Evolutionary conservation across 1,140 invertebrate genomes (phyloP).

Genomic region (Zaprionus vittiger): DNA sequence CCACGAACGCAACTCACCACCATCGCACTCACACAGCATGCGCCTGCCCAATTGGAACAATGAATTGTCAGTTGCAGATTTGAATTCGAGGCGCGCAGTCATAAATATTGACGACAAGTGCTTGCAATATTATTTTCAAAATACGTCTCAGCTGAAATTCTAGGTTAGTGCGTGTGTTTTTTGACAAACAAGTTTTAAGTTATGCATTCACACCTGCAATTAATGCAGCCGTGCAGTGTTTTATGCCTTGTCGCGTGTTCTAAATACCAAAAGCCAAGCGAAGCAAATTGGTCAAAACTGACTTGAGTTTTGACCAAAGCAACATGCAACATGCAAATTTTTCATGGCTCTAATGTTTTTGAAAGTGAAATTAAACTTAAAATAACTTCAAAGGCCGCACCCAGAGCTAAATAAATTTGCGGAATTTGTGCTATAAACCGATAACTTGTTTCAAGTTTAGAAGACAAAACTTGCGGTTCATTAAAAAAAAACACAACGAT

Average conservation of each 20-base stretch:
- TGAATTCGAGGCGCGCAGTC: conserved; percentile 43
- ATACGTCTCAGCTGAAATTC: conserved; percentile 49
- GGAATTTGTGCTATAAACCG: conserved; percentile 44
- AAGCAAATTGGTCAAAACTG: conserved; percentile 21
- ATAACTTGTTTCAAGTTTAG: conserved; percentile 60
- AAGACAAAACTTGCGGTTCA: conserved; percentile 35
- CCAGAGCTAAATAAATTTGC: conserved; percentile 31
- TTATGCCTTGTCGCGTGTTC: conserved; percentile 28
- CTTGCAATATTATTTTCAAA: conserved; percentile 27
- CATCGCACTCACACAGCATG: conserved; percentile 25
- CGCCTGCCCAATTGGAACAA: conserved; percentile 44
- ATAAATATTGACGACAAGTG: conserved; percentile 1
- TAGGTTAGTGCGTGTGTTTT: conserved; percentile 71
- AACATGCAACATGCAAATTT: conserved; percentile 39
- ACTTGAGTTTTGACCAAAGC: conserved; percentile 1
- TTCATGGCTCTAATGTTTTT: conserved; percentile 9
- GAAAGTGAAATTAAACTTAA: conserved; percentile 62
- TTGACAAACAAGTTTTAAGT: conserved; percentile 64
- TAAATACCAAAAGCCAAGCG: conserved; percentile 8
- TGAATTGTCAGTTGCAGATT: conserved; percentile 43
- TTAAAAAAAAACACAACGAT: conserved; percentile 20
- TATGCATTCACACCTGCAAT: conserved; percentile 38
- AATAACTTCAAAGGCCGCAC: conserved; percentile 24
- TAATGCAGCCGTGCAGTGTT: conserved; percentile 17
- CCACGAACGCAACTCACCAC: conserved; percentile 21